A percentile compares a stretch with the other conserved stretches of the same genome.
These are phyloP conservation scores for Calliopsis andreniformis DNA, from an alignment of 1,140 invertebrate species.

Conservation along the genomic window DNA sequence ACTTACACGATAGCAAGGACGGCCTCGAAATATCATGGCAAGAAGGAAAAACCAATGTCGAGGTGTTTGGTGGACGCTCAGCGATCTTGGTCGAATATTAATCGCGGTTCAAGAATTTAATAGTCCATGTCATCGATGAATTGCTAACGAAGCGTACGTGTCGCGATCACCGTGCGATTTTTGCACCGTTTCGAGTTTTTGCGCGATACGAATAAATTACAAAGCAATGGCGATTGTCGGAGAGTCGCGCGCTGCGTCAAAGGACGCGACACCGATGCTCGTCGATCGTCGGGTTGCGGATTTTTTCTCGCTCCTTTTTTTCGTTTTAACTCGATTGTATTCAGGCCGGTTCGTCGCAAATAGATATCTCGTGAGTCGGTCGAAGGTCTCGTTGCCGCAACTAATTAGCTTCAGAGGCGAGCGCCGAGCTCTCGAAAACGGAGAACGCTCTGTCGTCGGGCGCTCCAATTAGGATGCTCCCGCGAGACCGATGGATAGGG, in stretches of 20 bases:
- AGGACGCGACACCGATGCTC: neutral
- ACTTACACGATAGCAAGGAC: neutral
- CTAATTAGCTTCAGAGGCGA: slow-evolving; percentile 37
- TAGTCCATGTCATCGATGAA: neutral
- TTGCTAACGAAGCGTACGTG: slow-evolving; percentile 12
- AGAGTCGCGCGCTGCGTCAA: neutral
- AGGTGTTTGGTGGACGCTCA: no score
- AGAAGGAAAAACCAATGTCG: slow-evolving; percentile 1
- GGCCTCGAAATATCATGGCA: neutral
- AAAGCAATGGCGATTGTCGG: neutral
- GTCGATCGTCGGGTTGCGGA: neutral
- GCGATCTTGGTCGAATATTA: neutral
- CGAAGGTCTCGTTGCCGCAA: slow-evolving; percentile 18
- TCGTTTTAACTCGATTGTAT: neutral
- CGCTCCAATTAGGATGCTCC: slow-evolving; percentile 28
- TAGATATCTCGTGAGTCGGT: neutral
- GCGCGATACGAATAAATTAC: neutral
- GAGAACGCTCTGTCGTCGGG: neutral
- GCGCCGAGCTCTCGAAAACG: neutral
- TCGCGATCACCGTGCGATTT: neutral
- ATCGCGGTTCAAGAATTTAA: neutral
- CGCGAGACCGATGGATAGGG: slow-evolving; percentile 25
- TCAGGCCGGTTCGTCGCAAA: neutral
- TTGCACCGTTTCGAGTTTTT: neutral
- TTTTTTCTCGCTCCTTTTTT: neutral